A percentile compares a stretch with the other conserved stretches of the same genome.
phyloP scores from a whole-genome alignment of 2,888 invertebrate genomes.

The Amorpha juglandis region DNA sequence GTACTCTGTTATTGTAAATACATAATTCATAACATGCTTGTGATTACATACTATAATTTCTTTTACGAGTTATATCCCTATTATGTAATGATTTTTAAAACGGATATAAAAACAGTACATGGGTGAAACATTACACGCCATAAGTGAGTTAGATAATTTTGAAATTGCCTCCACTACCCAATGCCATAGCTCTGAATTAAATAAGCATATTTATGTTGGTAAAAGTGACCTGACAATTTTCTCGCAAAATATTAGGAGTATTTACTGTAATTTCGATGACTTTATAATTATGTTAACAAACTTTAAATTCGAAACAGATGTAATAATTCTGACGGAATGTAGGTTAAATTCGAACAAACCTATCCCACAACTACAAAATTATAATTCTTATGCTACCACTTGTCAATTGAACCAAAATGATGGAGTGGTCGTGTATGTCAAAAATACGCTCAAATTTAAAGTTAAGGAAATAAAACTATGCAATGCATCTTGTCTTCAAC shows the following conservation, averaged over 20 bases:
- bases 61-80: not conserved
- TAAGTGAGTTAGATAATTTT: not conserved
- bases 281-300: constrained; percentile 29
- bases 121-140: not conserved
- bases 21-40: too few relatives aligned
- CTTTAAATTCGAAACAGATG: constrained; percentile 32
- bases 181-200: not conserved
- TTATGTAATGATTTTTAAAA: not conserved
- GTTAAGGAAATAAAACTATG: constrained; percentile 30
- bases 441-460: constrained; percentile 21
- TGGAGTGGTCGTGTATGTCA: constrained; percentile 34
- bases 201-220: not conserved
- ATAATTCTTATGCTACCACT: constrained; percentile 27
- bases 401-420: constrained; percentile 34
- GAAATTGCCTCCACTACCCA: not conserved
- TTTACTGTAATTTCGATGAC: constrained; percentile 33
- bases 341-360: constrained; percentile 31
- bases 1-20: too few relatives aligned
- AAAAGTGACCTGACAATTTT: constrained; percentile 31
- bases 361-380: constrained; percentile 34
- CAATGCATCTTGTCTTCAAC: constrained; percentile 34
- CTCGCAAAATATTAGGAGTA: constrained; percentile 38
- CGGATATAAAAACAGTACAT: not conserved
- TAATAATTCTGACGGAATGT: constrained; percentile 37
- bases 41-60: too few relatives aligned